Percentiles rank a stretch among this genome's conserved stretches.
These are phyloP conservation scores for Oligia strigilis DNA, from an alignment of 2,888 invertebrate genomes.

Conservation along the genomic window DNA sequence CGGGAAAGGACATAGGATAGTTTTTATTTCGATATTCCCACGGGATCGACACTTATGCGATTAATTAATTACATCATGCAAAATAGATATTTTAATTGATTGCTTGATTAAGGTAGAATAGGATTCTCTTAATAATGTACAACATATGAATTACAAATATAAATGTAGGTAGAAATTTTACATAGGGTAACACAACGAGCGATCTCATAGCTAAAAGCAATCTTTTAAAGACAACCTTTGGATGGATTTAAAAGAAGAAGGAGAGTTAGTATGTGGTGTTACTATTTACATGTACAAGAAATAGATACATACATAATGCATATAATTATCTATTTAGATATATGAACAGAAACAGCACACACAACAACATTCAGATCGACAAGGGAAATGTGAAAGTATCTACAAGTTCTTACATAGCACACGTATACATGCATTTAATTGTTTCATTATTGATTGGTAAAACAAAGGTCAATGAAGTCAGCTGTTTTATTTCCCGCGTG, in stretches of 20 bases:
- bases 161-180: no score
- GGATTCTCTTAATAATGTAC: no score
- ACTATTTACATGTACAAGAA: background rate
- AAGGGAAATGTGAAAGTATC: background rate
- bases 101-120: no score
- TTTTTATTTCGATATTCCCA: no score
- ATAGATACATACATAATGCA: background rate
- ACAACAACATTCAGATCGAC: background rate
- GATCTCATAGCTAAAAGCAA: no score
- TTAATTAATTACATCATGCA: no score
- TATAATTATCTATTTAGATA: background rate
- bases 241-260: no score
- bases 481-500: slow-evolving; percentile 1
- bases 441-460: slow-evolving; percentile 8
- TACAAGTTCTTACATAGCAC: background rate
- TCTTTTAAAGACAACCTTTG: background rate
- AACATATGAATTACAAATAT: no score
- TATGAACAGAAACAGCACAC: background rate
- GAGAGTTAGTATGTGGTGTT: background rate
- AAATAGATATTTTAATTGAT: no score
- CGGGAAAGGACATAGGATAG: no score
- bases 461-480: slow-evolving; percentile 17
- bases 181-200: no score
- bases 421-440: background rate
- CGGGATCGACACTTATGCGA: no score